A percentile compares a stretch with the other conserved stretches of the same genome.
These are phyloP conservation scores for Macrobrachium rosenbergii DNA, from an alignment of 1,140 invertebrate species.

Conservation along the genomic window DNA sequence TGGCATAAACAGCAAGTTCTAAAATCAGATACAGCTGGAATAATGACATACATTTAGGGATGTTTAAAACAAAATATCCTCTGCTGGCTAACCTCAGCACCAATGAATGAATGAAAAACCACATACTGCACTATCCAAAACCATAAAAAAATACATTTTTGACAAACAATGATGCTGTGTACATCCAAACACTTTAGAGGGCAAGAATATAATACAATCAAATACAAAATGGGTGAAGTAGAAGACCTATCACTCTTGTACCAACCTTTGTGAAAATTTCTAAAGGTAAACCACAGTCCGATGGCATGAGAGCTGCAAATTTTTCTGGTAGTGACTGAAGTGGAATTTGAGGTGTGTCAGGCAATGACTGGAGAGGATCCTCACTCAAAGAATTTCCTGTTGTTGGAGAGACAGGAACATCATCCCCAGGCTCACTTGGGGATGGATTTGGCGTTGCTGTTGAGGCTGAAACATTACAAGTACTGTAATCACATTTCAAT, in stretches of 20 bases:
- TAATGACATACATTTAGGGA: too few relatives aligned
- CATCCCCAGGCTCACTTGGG: conserved; percentile 60
- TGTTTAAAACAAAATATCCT: too few relatives aligned
- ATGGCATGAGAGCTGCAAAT: conserved; percentile 68
- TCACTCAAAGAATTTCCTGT: conserved; percentile 35
- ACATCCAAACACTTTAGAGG: not conserved
- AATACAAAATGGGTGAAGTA: not conserved
- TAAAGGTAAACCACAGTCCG: conserved; percentile 88
- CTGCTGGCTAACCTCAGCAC: too few relatives aligned
- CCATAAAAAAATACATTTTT: too few relatives aligned
- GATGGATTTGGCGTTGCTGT: conserved; percentile 61
- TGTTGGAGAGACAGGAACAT: conserved; percentile 55
- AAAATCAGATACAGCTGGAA: too few relatives aligned
- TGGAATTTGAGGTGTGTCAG: conserved; percentile 20
- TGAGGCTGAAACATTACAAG: conserved; percentile 32
- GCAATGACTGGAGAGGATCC: conserved; percentile 2
- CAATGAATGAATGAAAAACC: too few relatives aligned
- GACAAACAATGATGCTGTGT: too few relatives aligned
- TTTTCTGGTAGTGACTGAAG: conserved; percentile 54
- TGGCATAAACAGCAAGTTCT: too few relatives aligned
- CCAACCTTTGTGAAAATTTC: conserved; percentile 86
- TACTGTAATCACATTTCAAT: not conserved
- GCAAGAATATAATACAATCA: not conserved
- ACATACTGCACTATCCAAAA: too few relatives aligned
- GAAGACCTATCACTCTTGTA: not conserved